Percentiles rank a stretch among this genome's conserved stretches.
Evolutionary conservation across 1,140 invertebrate genomes (phyloP).

Genomic region (Drosophila arawakana): DNA sequence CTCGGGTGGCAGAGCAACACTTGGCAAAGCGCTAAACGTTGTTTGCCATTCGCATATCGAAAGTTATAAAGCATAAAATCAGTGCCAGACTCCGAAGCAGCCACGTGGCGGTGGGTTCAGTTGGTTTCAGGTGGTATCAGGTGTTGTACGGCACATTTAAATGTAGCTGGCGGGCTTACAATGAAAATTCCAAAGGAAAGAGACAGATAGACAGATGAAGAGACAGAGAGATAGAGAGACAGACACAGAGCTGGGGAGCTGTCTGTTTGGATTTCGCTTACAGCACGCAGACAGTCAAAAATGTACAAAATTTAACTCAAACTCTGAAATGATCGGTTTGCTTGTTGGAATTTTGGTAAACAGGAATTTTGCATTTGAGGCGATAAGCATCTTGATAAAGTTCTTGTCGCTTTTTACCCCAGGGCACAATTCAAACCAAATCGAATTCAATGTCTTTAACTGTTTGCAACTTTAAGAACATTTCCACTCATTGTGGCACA

Average conservation of each 20-base stretch:
- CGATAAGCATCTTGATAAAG: constrained; percentile 80
- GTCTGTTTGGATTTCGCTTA: constrained; percentile 50
- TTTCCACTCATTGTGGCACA: neutral
- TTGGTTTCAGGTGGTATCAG: constrained; percentile 11
- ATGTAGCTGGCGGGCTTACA: constrained; percentile 74
- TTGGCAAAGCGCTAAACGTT: constrained; percentile 80
- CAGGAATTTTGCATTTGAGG: constrained; percentile 77
- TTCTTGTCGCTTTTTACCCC: constrained; percentile 25
- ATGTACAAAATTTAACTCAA: constrained; percentile 65
- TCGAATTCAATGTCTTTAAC: constrained; percentile 23
- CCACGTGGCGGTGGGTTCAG: constrained; percentile 18
- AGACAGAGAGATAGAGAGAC: neutral
- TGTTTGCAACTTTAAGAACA: constrained; percentile 29
- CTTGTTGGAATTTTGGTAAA: constrained; percentile 65
- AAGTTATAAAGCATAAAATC: constrained; percentile 82
- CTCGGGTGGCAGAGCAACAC: constrained; percentile 67
- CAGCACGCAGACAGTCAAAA: constrained; percentile 72
- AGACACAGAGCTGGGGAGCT: constrained; percentile 2
- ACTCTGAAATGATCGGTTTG: neutral
- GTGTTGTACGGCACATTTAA: constrained; percentile 75
- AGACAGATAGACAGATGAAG: neutral
- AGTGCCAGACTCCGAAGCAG: constrained; percentile 61
- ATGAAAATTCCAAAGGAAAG: neutral
- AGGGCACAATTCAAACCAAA: constrained; percentile 28
- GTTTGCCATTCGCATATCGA: constrained; percentile 81